phyloP scores from a whole-genome alignment of 2,888 invertebrate species.

The Tinea trinotella region DNA sequence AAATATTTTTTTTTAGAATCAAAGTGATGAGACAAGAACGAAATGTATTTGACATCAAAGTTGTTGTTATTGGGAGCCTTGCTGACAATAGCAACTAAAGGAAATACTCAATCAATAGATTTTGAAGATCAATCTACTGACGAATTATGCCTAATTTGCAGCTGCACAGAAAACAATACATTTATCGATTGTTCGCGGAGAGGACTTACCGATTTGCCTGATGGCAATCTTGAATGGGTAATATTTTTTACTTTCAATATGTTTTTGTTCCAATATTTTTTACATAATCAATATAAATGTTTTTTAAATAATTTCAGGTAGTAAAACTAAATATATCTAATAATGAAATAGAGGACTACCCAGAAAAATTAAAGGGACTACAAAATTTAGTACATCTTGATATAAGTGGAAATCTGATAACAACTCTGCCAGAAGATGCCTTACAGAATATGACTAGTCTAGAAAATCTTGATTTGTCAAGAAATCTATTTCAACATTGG shows the following conservation, averaged over 20 bases:
- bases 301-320: slow-evolving; percentile 59
- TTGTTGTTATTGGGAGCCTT: slow-evolving; percentile 6
- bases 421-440: slow-evolving; percentile 53
- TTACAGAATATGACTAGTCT: slow-evolving; percentile 69
- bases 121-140: slow-evolving; percentile 12
- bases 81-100: neutral
- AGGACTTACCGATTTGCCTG: slow-evolving; percentile 56
- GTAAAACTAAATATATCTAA: slow-evolving; percentile 76
- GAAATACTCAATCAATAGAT: slow-evolving; percentile 6
- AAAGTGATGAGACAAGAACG: neutral
- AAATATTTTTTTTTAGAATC: neutral
- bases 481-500: slow-evolving; percentile 75
- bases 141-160: slow-evolving; percentile 42
- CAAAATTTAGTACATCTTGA: slow-evolving; percentile 45
- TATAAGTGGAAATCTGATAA: slow-evolving; percentile 64
- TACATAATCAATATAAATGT: neutral
- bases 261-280: too few relatives aligned
- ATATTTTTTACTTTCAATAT: neutral
- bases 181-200: slow-evolving; percentile 53
- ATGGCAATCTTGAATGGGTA: slow-evolving; percentile 50
- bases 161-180: slow-evolving; percentile 42
- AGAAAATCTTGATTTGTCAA: slow-evolving; percentile 73
- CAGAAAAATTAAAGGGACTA: slow-evolving; percentile 42
- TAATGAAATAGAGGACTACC: slow-evolving; percentile 74
- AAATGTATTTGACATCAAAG: neutral